These are phyloP conservation scores for Dysmachus trigonus DNA, from an alignment of 2,888 invertebrate species.

Conservation along the genomic window DNA sequence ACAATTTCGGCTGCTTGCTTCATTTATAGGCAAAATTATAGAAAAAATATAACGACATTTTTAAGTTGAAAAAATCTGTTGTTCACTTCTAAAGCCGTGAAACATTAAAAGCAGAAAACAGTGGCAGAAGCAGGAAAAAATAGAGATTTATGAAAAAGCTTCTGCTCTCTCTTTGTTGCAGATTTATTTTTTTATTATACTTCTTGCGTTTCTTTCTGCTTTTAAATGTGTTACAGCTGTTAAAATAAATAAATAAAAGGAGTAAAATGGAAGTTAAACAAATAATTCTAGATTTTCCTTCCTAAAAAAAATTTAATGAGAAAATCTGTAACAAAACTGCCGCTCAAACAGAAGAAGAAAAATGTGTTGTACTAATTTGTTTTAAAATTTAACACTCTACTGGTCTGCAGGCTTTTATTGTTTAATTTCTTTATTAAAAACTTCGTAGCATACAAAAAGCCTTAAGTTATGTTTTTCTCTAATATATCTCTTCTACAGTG, in stretches of 20 bases:
- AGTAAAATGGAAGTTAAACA: neutral
- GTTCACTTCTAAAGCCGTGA: neutral
- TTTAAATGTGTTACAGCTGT: neutral
- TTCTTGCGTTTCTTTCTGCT: neutral
- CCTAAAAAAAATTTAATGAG: neutral
- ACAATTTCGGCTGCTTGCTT: neutral
- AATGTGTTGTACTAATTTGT: neutral
- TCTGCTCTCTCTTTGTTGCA: no score
- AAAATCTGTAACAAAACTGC: neutral
- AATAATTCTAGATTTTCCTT: neutral
- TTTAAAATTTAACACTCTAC: neutral
- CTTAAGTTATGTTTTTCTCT: slow-evolving; percentile 27
- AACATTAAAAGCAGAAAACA: neutral
- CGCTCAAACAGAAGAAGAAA: neutral
- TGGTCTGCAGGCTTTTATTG: slow-evolving; percentile 33
- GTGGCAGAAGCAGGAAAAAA: neutral
- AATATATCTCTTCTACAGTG: neutral
- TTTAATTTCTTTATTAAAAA: slow-evolving; percentile 32
- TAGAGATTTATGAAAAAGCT: neutral
- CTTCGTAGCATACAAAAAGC: slow-evolving; percentile 40
- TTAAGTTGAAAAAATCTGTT: neutral
- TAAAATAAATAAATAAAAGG: neutral
- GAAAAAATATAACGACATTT: neutral
- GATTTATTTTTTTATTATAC: neutral
- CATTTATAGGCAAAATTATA: neutral